Conservation (phyloP, 92 coral and sea anemone genomes). For the Palythoa grandiflora region DNA sequence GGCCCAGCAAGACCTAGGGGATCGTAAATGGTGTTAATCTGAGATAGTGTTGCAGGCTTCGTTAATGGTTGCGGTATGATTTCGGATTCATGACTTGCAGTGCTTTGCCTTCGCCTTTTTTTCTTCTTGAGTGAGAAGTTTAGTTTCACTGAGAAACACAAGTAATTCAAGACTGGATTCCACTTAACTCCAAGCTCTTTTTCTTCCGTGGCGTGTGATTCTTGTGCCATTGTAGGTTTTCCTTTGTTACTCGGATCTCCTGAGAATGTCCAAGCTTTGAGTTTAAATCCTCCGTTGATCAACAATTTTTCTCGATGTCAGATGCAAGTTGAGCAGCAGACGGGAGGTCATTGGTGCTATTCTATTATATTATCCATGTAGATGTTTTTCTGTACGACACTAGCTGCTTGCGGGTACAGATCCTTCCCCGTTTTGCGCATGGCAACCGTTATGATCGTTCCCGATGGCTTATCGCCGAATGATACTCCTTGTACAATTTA, state of each 20-base stretch:
- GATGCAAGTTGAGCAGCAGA: constrained; percentile 18
- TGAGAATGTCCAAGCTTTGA: constrained; percentile 68
- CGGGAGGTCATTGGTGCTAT: background rate
- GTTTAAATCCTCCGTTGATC: constrained; percentile 55
- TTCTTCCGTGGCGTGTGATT: constrained; percentile 20
- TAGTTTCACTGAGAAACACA: constrained; percentile 51
- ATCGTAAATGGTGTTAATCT: constrained; percentile 57
- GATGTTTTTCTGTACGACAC: constrained; percentile 30
- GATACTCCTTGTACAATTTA: constrained; percentile 51
- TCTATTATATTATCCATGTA: constrained; percentile 34
- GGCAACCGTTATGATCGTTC: constrained; percentile 62
- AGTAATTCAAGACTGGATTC: constrained; percentile 46
- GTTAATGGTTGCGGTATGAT: constrained; percentile 40
- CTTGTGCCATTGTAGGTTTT: background rate
- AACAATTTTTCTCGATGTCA: constrained; percentile 46
- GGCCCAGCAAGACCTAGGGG: constrained; percentile 64
- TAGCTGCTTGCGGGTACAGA: constrained; percentile 45
- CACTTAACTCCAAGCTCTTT: constrained; percentile 59
- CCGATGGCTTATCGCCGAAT: constrained; percentile 68
- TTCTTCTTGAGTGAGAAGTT: constrained; percentile 36
- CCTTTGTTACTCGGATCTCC: background rate
- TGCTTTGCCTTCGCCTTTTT: constrained; percentile 3
- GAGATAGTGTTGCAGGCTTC: constrained; percentile 56
- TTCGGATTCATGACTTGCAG: constrained; percentile 1
- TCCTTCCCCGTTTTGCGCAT: constrained; percentile 56